A percentile compares a stretch with the other conserved stretches of the same genome.
These are phyloP conservation scores for Drosophila asahinai DNA, from an alignment of 1,140 invertebrate genomes.

Conservation along the genomic window DNA sequence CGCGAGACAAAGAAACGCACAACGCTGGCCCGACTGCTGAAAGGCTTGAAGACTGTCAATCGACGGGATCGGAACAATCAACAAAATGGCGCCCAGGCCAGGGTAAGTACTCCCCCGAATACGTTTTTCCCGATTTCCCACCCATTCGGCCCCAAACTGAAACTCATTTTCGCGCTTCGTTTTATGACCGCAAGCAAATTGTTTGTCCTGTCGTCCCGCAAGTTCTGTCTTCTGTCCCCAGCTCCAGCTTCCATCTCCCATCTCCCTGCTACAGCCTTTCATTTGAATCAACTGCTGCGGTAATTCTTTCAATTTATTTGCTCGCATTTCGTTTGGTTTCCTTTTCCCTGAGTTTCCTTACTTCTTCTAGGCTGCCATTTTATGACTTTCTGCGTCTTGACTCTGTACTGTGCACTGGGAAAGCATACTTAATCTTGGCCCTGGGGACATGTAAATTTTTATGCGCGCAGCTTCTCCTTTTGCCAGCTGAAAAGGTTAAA, in stretches of 20 bases:
- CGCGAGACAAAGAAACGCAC: slow-evolving; percentile 85
- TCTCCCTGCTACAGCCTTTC: slow-evolving; percentile 43
- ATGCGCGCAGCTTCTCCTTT: slow-evolving; percentile 58
- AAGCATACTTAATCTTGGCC: slow-evolving; percentile 82
- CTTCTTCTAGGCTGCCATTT: slow-evolving; percentile 49
- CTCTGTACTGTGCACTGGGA: slow-evolving; percentile 52
- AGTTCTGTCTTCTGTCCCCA: slow-evolving; percentile 23
- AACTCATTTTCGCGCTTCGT: slow-evolving; percentile 76
- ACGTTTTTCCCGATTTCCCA: slow-evolving; percentile 1
- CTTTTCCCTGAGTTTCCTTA: slow-evolving; percentile 17
- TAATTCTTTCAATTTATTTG: slow-evolving; percentile 84
- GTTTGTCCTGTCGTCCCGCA: slow-evolving; percentile 70
- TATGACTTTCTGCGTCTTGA: slow-evolving; percentile 64
- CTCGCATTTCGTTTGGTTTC: slow-evolving; percentile 60
- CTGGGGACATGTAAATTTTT: slow-evolving; percentile 85
- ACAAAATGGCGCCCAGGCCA: slow-evolving; percentile 81
- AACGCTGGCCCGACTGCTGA: slow-evolving; percentile 83
- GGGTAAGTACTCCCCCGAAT: slow-evolving; percentile 70
- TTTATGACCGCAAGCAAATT: slow-evolving; percentile 84
- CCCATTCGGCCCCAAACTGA: neutral
- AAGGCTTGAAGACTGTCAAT: slow-evolving; percentile 85
- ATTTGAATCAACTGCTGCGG: slow-evolving; percentile 83
- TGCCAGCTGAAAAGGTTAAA: slow-evolving; percentile 61
- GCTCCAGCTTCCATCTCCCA: slow-evolving; percentile 2
- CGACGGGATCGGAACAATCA: slow-evolving; percentile 85